phyloP scores from a whole-genome alignment of 2,113 vertebrate species.

The Bombycilla garrulus region DNA sequence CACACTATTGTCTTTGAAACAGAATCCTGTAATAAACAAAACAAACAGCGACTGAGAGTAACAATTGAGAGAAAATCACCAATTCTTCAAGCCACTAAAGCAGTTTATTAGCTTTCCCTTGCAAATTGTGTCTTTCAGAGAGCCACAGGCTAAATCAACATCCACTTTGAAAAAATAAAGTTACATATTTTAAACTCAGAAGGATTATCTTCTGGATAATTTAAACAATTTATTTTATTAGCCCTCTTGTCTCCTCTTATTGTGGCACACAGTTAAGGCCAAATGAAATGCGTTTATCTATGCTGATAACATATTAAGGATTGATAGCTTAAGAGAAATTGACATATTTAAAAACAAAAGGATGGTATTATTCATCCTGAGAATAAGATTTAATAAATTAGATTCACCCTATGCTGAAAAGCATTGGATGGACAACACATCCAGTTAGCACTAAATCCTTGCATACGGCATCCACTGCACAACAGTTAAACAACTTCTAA shows the following conservation, averaged over 20 bases:
- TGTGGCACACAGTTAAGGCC: conserved; percentile 30
- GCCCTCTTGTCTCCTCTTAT: conserved; percentile 15
- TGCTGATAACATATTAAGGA: conserved; percentile 59
- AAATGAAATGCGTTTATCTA: conserved; percentile 63
- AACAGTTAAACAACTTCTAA: not conserved
- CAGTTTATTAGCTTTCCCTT: not conserved
- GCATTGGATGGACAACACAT: not conserved
- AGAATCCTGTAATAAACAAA: not conserved
- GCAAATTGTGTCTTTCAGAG: not conserved
- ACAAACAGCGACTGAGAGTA: not conserved
- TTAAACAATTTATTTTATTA: conserved; percentile 30
- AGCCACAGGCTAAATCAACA: not conserved
- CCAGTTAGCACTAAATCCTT: not conserved
- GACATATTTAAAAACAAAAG: conserved; percentile 53
- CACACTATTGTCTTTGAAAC: not conserved
- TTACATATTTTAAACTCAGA: not conserved
- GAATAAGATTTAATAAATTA: not conserved
- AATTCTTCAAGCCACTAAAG: conserved; percentile 3
- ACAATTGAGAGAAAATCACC: conserved; percentile 16
- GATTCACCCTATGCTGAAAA: not conserved
- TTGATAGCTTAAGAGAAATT: conserved; percentile 35
- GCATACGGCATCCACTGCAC: not conserved
- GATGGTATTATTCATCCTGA: conserved; percentile 10
- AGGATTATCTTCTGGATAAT: not conserved
- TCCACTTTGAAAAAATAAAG: not conserved